These are phyloP conservation scores for Ataeniobius toweri DNA, from an alignment of 2,797 vertebrate species.

Conservation along the genomic window DNA sequence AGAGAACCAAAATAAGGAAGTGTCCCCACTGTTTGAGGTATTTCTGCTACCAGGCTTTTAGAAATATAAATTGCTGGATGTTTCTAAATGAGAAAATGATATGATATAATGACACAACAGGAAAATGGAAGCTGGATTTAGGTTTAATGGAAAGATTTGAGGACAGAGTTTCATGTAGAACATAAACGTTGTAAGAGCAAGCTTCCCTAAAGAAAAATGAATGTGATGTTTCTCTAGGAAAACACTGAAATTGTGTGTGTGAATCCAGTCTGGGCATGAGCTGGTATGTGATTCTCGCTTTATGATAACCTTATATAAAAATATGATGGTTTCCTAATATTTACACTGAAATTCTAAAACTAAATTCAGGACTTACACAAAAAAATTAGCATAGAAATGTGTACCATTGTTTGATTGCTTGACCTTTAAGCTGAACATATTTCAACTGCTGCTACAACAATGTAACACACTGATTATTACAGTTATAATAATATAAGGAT, in stretches of 20 bases:
- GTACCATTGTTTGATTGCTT: neutral
- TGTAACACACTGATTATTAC: neutral
- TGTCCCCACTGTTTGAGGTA: conserved; percentile 10
- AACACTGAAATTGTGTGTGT: neutral
- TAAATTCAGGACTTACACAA: neutral
- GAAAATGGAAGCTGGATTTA: conserved; percentile 43
- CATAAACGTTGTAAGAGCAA: neutral
- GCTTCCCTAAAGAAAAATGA: neutral
- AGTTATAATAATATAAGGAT: neutral
- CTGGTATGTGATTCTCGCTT: neutral
- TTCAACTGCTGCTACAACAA: neutral
- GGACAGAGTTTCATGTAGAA: neutral
- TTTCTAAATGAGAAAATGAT: conserved; percentile 48
- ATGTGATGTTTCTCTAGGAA: neutral
- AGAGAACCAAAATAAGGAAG: conserved; percentile 66
- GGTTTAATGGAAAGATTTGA: conserved; percentile 31
- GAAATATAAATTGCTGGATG: conserved; percentile 12
- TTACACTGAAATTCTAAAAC: no score
- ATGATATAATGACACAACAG: conserved; percentile 44
- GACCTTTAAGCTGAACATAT: neutral
- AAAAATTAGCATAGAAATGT: neutral
- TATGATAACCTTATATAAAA: neutral
- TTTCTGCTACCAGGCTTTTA: conserved; percentile 5
- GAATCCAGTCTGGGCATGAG: neutral
- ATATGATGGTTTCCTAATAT: neutral